A percentile compares a stretch with the other conserved stretches of the same genome.
Evolutionary conservation across 2,113 vertebrate genomes (phyloP).

Genomic region (Muscicapa adusta): DNA sequence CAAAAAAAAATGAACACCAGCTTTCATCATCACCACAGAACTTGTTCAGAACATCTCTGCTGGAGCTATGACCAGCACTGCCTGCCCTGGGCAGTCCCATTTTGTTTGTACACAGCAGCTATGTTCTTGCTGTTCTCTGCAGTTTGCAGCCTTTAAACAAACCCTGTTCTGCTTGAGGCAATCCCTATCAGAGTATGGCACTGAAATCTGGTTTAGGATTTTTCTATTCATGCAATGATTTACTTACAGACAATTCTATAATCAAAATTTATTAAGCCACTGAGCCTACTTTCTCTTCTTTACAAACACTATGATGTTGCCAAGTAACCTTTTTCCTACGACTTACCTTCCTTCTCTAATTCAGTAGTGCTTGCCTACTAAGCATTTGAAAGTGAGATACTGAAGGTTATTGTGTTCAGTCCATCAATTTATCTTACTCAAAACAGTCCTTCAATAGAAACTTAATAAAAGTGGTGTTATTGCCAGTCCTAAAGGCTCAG

Average conservation of each 20-base stretch:
- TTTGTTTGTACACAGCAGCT: neutral
- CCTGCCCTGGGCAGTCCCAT: neutral
- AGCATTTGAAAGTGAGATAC: neutral
- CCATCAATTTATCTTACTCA: neutral
- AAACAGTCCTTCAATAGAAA: conserved; percentile 8
- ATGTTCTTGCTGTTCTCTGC: neutral
- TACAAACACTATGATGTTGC: neutral
- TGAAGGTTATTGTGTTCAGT: conserved; percentile 6
- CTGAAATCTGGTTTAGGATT: neutral
- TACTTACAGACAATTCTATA: neutral
- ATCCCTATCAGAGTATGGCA: neutral
- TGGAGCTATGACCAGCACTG: neutral
- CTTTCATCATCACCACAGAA: neutral
- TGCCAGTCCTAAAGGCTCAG: neutral
- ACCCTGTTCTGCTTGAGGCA: neutral
- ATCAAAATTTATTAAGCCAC: neutral
- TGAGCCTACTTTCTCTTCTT: neutral
- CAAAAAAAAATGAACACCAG: neutral
- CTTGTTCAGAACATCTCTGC: neutral
- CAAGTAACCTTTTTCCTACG: conserved; percentile 5
- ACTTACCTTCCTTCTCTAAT: neutral
- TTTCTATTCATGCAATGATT: neutral
- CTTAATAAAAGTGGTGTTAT: neutral
- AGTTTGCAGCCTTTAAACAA: neutral
- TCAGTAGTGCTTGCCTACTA: neutral